Evolutionary conservation across 1,140 invertebrate species (phyloP), one percentile per base, ranked within the genome.

Genomic region (Caerostris extrusa): DNA sequence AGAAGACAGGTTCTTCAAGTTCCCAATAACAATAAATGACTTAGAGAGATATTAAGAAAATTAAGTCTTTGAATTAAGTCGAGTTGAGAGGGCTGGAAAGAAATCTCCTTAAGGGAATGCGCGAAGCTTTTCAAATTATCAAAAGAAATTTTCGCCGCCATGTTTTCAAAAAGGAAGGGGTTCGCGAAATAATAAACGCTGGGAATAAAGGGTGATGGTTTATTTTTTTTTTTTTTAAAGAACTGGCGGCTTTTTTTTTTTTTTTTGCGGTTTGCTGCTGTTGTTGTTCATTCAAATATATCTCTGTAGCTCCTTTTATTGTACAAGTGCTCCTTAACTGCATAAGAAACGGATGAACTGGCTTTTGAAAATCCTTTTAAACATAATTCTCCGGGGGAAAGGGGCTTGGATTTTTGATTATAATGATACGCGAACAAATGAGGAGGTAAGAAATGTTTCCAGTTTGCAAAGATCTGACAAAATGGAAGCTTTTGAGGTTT

Each of bases 31-130:
- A 71, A 91, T 91, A 91, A 91, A 91, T 91, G 55, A 91, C 90
- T 91, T 91, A 91, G 69, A 19, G 71, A 10, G 90, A 91, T 91
- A 91, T 91, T 91, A 91, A 91, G 90, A 91, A 91, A 91, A 91
- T 91, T 91, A 91, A 91, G 90, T 91, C 69, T 7, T 81, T 7
- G 90, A 82, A 91, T 91, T 91, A 91, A 91, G 90, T 91, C 82
- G 82, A 57, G 34, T n/a, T 8, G 85, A 58, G 64, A 85, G 53
- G 14, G n/a, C 6, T n/a, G n/a, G 57, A 56, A 81, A 81, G 77
- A 91, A 81, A 81, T 81, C 58, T 91, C 50, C 58, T 88, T 64
- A 3, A 88, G 61, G 53, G 57, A n/a, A 56, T 69, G 55, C 12
- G 61, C 64, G 69, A 55, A 82, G 50, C 8, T 67, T 91, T 91